Percentiles rank a stretch among this genome's conserved stretches.
Evolutionary conservation across 2,888 invertebrate genomes (phyloP).

Genomic region (Rhagophthalmus giganteus): DNA sequence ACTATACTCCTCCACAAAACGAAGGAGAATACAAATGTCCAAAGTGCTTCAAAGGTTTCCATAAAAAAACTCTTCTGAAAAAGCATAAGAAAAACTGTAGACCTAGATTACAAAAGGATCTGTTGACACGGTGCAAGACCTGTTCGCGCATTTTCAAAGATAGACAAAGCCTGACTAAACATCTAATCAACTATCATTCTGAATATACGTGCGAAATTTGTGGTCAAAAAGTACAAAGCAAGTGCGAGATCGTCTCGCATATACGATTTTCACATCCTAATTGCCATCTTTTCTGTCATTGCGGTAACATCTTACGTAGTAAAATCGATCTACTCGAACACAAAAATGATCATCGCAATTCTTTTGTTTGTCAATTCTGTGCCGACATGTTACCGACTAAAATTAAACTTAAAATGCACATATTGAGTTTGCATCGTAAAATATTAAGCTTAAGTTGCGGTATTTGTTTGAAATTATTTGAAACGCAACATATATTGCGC

Average conservation of each 20-base stretch:
- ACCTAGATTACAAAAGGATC: slow-evolving; percentile 56
- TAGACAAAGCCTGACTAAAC: slow-evolving; percentile 59
- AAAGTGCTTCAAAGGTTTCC: slow-evolving; percentile 61
- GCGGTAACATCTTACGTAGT: slow-evolving; percentile 59
- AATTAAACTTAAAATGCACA: slow-evolving; percentile 63
- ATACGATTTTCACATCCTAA: slow-evolving; percentile 60
- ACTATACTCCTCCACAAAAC: slow-evolving; percentile 54
- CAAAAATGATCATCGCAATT: slow-evolving; percentile 58
- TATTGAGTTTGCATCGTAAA: slow-evolving; percentile 60
- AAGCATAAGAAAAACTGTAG: slow-evolving; percentile 64
- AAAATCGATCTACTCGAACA: slow-evolving; percentile 59
- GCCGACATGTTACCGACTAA: slow-evolving; percentile 62
- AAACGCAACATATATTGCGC: slow-evolving; percentile 60
- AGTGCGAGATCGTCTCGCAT: slow-evolving; percentile 62
- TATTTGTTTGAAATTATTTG: slow-evolving; percentile 61
- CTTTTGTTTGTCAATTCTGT: slow-evolving; percentile 62
- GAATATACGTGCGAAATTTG: slow-evolving; percentile 61
- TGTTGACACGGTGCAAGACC: slow-evolving; percentile 60
- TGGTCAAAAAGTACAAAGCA: slow-evolving; percentile 59
- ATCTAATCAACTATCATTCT: slow-evolving; percentile 60
- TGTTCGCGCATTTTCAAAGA: slow-evolving; percentile 63
- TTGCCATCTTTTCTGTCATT: slow-evolving; percentile 60
- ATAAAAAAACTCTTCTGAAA: slow-evolving; percentile 59
- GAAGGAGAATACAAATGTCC: slow-evolving; percentile 59
- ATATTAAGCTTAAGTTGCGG: slow-evolving; percentile 62